Evolutionary conservation across 2,797 vertebrate genomes (phyloP), one percentile per base, ranked within the genome.

Genomic region (Peromyscus melanophrys): DNA sequence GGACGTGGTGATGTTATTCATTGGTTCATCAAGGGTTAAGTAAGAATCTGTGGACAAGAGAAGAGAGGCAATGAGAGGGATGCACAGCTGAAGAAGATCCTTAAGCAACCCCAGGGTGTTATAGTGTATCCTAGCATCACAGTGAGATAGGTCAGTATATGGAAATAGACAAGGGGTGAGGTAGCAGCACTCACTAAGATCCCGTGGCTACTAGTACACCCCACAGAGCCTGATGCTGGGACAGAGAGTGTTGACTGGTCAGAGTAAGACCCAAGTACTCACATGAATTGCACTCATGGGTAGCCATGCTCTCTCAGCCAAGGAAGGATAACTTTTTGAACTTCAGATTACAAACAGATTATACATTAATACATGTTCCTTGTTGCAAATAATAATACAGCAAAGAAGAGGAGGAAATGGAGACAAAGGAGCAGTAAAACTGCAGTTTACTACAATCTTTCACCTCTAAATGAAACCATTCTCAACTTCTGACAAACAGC

Each of bases 1-100:
- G 0, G 99, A 99, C 0, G 99, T 99, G 93, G 99, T 99, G 98
- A 99, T 99, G 98, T 99, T 99, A 98, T 99, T 99, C 99, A 99
- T 99, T 0, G 99, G 99, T 21, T 99, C 99, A 9, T 99, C 99
- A 0, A 99, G 99, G 0, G 97, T 99, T 98, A 99, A 98, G 98
- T 99, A 99, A 96, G 98, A 98, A 98, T 98, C 98, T 99, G 98
- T 95, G 55, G 67, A 88, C 95, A 59, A n/a, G 17, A 31, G 37
- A 40, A 89, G 37, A 14, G 13, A 82, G 37, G 65, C 40, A 46
- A n/a, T 96, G 80, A 97, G 95, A 92, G 61, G 17, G 37, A 27
- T 29, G 6, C 29, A 11, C 40, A 17, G 55, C 29, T 19, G 40
- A 59, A 27, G 34, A 89, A 21, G 16, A 43, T 17, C n/a, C 17